Conservation (phyloP, 1,140 invertebrate species). For the Plectus sambesii region DNA sequence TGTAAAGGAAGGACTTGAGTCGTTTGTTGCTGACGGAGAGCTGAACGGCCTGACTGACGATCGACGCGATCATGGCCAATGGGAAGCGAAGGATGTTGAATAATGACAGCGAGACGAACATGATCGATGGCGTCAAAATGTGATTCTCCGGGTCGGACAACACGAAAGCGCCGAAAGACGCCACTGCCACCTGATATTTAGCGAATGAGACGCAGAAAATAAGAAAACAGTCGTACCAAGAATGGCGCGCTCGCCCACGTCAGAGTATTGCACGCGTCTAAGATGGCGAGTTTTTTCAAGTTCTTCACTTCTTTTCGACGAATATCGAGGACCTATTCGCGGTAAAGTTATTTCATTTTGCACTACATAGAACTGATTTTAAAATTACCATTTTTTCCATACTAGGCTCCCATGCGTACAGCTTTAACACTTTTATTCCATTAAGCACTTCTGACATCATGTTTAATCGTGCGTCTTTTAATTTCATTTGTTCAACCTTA, state of each 20-base stretch:
- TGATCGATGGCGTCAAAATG: constrained; percentile 50
- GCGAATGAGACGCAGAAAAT: too few species aligned
- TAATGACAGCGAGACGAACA: constrained; percentile 86
- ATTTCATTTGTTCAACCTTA: constrained; percentile 42
- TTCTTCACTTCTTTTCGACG: constrained; percentile 32
- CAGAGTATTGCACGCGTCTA: constrained; percentile 57
- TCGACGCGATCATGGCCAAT: constrained; percentile 53
- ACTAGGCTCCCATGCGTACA: constrained; percentile 41
- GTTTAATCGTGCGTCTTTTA: constrained; percentile 40
- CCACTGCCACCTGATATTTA: too few species aligned
- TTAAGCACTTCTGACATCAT: constrained; percentile 43
- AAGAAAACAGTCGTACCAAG: too few species aligned
- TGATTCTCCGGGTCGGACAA: constrained; percentile 44
- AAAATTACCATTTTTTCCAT: constrained; percentile 31
- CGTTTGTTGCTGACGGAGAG: constrained; percentile 36
- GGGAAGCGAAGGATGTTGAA: constrained; percentile 96
- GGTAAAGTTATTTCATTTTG: neutral
- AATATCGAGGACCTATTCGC: constrained; percentile 29
- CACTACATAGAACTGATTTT: neutral
- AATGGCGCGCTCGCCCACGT: constrained; percentile 34
- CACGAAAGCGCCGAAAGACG: constrained; percentile 47
- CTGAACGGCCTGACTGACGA: constrained; percentile 51
- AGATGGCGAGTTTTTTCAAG: constrained; percentile 67
- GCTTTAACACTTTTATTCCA: constrained; percentile 44
- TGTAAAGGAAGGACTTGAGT: constrained; percentile 35